A percentile compares a stretch with the other conserved stretches of the same genome.
Evolutionary conservation across 1,140 invertebrate species (phyloP).

Genomic region (Drosophila pandora): DNA sequence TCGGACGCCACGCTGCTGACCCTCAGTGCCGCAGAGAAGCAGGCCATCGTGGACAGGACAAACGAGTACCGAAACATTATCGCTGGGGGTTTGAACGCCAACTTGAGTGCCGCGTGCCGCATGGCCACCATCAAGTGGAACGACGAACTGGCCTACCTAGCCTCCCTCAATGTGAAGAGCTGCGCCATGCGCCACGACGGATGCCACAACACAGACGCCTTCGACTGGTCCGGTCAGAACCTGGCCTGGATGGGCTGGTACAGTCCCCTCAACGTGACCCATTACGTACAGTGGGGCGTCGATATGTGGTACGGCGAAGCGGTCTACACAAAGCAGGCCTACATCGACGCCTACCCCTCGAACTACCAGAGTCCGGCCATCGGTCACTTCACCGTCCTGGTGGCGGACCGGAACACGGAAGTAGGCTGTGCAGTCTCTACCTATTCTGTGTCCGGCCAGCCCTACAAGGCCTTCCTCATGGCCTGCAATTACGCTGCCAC

Average conservation of each 20-base stretch:
- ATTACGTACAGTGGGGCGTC: conserved; percentile 26
- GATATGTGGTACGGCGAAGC: conserved; percentile 67
- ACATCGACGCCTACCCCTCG: conserved; percentile 61
- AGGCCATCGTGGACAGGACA: conserved; percentile 41
- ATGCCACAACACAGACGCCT: conserved; percentile 70
- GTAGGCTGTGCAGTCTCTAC: conserved; percentile 72
- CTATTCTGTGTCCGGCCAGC: conserved; percentile 31
- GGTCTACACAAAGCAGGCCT: conserved; percentile 32
- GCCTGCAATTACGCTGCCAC: conserved; percentile 76
- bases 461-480: conserved; percentile 59
- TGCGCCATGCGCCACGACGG: conserved; percentile 68
- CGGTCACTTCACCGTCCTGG: conserved; percentile 75
- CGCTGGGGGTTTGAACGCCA: conserved; percentile 53
- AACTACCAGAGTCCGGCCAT: conserved; percentile 58
- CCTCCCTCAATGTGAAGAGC: conserved; percentile 64
- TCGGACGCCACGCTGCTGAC: conserved; percentile 40
- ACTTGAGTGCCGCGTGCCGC: conserved; percentile 59
- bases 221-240: conserved; percentile 73
- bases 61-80: conserved; percentile 66
- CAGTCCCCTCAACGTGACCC: conserved; percentile 31
- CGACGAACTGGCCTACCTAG: conserved; percentile 68
- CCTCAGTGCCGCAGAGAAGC: conserved; percentile 33
- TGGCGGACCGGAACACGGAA: conserved; percentile 66
- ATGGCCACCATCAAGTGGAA: conserved; percentile 79
- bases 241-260: conserved; percentile 66